Conservation (phyloP, 1,140 invertebrate genomes). For the Sipha flava region DNA sequence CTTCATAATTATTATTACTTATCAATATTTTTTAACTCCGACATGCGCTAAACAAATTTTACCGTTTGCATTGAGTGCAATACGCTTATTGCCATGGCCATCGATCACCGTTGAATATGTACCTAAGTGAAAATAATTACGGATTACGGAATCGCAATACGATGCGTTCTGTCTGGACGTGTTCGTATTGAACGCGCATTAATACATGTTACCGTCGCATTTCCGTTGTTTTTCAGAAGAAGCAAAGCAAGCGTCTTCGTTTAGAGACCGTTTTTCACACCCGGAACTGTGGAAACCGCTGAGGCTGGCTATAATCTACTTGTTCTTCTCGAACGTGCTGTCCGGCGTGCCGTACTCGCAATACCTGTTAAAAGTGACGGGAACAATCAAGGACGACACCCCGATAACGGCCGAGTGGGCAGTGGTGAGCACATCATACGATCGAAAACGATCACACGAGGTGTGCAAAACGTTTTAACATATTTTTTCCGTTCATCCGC, state of each 20-base stretch:
- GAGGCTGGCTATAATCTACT: neutral
- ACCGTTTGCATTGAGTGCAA: too few relatives aligned
- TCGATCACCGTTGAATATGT: too few relatives aligned
- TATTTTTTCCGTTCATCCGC: neutral
- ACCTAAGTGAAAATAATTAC: too few relatives aligned
- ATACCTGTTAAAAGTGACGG: neutral
- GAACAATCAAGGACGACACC: neutral
- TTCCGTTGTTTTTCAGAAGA: too few relatives aligned
- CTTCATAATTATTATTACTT: too few relatives aligned
- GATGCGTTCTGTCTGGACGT: too few relatives aligned
- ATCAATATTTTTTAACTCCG: too few relatives aligned
- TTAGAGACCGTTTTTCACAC: neutral
- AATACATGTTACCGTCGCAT: too few relatives aligned
- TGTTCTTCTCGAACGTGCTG: neutral
- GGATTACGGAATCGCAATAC: too few relatives aligned
- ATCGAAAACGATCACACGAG: neutral
- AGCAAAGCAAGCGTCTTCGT: neutral
- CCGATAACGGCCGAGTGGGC: neutral
- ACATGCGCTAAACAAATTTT: too few relatives aligned
- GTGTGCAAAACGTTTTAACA: neutral
- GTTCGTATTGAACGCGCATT: too few relatives aligned
- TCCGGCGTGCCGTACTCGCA: neutral
- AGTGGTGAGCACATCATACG: neutral
- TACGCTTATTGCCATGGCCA: too few relatives aligned
- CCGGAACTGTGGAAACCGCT: neutral